A percentile compares a stretch with the other conserved stretches of the same genome.
phyloP scores from a whole-genome alignment of 2,113 vertebrate genomes.

The Ancistrus triradiatus region DNA sequence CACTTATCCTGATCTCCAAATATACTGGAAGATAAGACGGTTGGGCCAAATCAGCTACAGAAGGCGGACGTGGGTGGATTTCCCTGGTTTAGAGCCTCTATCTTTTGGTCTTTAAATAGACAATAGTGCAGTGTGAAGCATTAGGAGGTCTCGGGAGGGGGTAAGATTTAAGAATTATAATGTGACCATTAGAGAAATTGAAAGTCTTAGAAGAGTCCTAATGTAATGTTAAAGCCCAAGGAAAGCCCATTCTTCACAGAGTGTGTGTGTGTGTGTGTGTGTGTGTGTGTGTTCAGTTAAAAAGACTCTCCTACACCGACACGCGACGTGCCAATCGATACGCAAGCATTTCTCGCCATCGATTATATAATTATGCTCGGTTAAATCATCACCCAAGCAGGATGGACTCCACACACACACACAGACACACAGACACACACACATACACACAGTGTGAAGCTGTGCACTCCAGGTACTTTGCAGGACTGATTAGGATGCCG shows the following conservation, averaged over 20 bases:
- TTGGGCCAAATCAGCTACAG: constrained; percentile 18
- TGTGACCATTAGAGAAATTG: not conserved
- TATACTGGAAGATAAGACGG: constrained; percentile 37
- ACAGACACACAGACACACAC: constrained; percentile 17
- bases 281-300: constrained; percentile 29
- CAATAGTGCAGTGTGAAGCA: constrained; percentile 24
- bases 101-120: constrained; percentile 22
- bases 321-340: constrained; percentile 59
- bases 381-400: constrained; percentile 53
- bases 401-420: constrained; percentile 23
- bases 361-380: constrained; percentile 68
- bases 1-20: constrained; percentile 45
- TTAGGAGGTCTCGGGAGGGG: not conserved
- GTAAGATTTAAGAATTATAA: constrained; percentile 7
- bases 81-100: constrained; percentile 25
- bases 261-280: constrained; percentile 27
- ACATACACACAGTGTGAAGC: constrained; percentile 14
- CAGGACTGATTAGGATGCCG: constrained; percentile 73
- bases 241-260: no score
- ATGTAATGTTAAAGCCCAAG: no score
- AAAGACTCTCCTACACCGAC: constrained; percentile 39
- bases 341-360: constrained; percentile 64
- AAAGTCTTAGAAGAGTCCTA: constrained; percentile 7
- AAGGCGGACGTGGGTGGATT: constrained; percentile 31
- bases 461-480: constrained; percentile 68